Evolutionary conservation across 2,113 vertebrate species (phyloP).

Genomic region (Phalacrocorax carbo): DNA sequence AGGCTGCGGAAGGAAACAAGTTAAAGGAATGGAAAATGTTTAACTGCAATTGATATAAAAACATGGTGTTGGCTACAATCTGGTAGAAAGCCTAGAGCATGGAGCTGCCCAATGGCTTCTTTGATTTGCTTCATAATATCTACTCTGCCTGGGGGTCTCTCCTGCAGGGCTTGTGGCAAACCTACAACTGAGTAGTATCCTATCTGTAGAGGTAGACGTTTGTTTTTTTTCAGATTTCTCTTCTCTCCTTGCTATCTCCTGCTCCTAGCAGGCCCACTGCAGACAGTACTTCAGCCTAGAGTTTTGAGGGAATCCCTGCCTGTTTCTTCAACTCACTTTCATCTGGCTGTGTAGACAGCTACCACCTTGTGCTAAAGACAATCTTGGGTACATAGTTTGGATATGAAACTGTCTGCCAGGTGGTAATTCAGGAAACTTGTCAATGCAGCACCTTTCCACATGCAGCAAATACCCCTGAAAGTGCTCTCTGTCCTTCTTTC

Average conservation of each 20-base stretch:
- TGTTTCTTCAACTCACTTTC: background rate
- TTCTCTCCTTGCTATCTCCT: background rate
- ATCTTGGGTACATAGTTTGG: background rate
- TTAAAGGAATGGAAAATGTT: background rate
- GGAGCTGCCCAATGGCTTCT: background rate
- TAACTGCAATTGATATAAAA: background rate
- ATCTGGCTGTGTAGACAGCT: background rate
- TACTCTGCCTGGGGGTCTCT: background rate
- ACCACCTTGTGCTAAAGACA: background rate
- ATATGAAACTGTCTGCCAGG: background rate
- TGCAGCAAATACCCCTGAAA: background rate
- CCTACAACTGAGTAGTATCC: background rate
- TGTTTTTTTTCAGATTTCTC: background rate
- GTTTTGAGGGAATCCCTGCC: background rate
- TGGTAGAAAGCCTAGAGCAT: background rate
- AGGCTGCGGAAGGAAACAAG: background rate
- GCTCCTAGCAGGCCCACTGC: background rate
- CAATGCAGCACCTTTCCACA: background rate
- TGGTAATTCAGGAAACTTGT: background rate
- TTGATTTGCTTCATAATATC: background rate
- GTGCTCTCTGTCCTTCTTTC: background rate
- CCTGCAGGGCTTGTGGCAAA: background rate
- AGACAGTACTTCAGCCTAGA: background rate
- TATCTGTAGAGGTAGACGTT: background rate
- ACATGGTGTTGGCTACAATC: background rate